Evolutionary conservation across 2,888 invertebrate species (phyloP).

Genomic region (Hedya salicella): DNA sequence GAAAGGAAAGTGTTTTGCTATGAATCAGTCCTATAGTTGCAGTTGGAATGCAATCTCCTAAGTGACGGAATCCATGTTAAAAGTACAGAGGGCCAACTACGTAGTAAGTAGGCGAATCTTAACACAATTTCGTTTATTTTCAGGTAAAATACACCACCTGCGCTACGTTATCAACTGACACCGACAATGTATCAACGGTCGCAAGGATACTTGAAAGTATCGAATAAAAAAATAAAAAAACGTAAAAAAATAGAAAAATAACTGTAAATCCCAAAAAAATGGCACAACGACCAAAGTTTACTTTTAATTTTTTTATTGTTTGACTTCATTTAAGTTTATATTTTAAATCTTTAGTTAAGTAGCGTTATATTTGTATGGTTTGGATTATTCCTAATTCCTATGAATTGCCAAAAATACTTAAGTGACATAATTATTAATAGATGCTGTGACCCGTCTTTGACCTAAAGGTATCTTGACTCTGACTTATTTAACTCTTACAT

Average conservation of each 20-base stretch:
- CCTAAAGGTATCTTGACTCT: slow-evolving; percentile 20
- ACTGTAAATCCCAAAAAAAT: slow-evolving; percentile 78
- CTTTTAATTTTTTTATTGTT: slow-evolving; percentile 66
- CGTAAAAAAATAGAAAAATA: slow-evolving; percentile 77
- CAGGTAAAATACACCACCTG: slow-evolving; percentile 55
- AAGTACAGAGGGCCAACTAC: too few relatives aligned
- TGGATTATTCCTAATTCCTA: slow-evolving; percentile 34
- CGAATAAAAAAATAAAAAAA: slow-evolving; percentile 59
- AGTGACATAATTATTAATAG: slow-evolving; percentile 14
- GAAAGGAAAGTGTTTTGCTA: too few relatives aligned
- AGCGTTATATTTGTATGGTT: slow-evolving; percentile 45
- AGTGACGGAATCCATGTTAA: too few relatives aligned
- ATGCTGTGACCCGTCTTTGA: slow-evolving; percentile 39
- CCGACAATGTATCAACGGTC: slow-evolving; percentile 76
- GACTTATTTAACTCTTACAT: slow-evolving; percentile 15
- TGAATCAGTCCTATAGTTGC: too few relatives aligned
- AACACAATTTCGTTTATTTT: slow-evolving; percentile 49
- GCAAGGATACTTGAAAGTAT: slow-evolving; percentile 44
- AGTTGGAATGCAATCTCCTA: too few relatives aligned
- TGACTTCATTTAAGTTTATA: slow-evolving; percentile 62
- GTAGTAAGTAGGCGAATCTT: neutral
- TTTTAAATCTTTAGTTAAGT: slow-evolving; percentile 40
- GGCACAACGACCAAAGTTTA: slow-evolving; percentile 83
- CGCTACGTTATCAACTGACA: slow-evolving; percentile 73
- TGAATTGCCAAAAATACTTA: slow-evolving; percentile 40